These are phyloP conservation scores for Tautogolabrus adspersus DNA, from an alignment of 2,113 vertebrate genomes.

Conservation along the genomic window DNA sequence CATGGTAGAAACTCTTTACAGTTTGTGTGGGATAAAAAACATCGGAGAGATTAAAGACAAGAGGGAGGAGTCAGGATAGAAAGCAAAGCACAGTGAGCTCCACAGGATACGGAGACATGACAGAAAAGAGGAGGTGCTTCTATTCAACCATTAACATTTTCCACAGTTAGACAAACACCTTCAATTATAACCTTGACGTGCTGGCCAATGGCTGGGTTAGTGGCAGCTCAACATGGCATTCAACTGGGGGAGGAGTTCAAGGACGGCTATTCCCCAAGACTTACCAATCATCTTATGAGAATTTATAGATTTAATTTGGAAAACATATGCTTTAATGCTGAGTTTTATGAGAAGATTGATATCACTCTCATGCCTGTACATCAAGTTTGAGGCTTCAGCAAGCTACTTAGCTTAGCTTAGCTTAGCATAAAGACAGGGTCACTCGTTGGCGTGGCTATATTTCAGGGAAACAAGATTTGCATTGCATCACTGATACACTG, in stretches of 20 bases:
- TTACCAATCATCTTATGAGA: not conserved
- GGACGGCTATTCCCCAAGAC: not conserved
- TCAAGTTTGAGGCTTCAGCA: not conserved
- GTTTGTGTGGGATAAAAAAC: slow-evolving; percentile 26
- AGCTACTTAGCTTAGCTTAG: not conserved
- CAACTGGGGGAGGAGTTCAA: not conserved
- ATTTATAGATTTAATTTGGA: not conserved
- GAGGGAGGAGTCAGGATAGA: slow-evolving; percentile 19
- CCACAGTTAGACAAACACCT: slow-evolving; percentile 46
- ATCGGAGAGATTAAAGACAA: slow-evolving; percentile 8
- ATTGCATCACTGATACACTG: not conserved
- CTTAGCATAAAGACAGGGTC: not conserved
- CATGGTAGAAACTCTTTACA: slow-evolving; percentile 56
- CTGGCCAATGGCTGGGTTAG: slow-evolving; percentile 15
- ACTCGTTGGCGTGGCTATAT: not conserved
- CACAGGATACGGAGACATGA: slow-evolving; percentile 67
- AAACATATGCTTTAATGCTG: not conserved
- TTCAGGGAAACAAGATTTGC: not conserved
- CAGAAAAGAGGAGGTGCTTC: slow-evolving; percentile 38
- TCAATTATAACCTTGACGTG: slow-evolving; percentile 15
- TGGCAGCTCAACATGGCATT: slow-evolving; percentile 16
- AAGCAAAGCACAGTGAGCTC: slow-evolving; percentile 67
- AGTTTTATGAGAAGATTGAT: not conserved
- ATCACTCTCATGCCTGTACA: not conserved
- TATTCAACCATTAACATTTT: slow-evolving; percentile 35